Percentiles rank a stretch among this genome's conserved stretches.
Evolutionary conservation across 2,797 vertebrate genomes (phyloP).

Genomic region (Macropus fuliginosus): DNA sequence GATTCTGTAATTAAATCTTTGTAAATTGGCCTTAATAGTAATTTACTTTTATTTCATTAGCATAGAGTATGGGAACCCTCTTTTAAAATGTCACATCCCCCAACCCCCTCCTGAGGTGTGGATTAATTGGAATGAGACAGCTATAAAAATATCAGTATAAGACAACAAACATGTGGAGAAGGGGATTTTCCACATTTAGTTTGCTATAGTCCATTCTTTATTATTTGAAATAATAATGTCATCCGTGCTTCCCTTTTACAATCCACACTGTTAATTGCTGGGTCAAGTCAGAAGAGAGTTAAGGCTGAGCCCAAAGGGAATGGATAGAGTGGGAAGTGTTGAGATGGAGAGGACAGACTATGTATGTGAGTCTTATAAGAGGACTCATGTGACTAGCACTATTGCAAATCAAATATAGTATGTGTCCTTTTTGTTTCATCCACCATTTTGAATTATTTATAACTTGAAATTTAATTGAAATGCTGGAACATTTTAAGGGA

Average conservation of each 20-base stretch:
- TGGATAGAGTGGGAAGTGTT: background rate
- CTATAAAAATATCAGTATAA: background rate
- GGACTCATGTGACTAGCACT: background rate
- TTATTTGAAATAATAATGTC: background rate
- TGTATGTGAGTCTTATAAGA: background rate
- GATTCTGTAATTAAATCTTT: conserved; percentile 71
- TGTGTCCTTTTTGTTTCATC: accelerated
- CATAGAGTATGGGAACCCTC: conserved; percentile 46
- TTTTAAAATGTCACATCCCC: conserved; percentile 51
- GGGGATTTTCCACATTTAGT: background rate
- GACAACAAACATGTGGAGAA: background rate
- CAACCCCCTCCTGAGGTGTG: conserved; percentile 37
- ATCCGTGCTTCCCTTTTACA: background rate
- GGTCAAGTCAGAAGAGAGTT: background rate
- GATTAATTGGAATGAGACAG: conserved; percentile 62
- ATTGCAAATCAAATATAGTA: background rate
- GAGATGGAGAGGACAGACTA: background rate
- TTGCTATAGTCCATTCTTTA: background rate
- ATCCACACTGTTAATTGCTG: conserved; percentile 12
- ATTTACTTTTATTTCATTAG: conserved; percentile 76
- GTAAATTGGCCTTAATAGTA: conserved; percentile 73
- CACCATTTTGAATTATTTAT: background rate
- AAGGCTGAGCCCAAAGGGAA: background rate
- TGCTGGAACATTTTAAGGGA: background rate
- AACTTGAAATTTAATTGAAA: background rate